phyloP scores from a whole-genome alignment of 2,113 vertebrate genomes.

The Polyodon spathula region DNA sequence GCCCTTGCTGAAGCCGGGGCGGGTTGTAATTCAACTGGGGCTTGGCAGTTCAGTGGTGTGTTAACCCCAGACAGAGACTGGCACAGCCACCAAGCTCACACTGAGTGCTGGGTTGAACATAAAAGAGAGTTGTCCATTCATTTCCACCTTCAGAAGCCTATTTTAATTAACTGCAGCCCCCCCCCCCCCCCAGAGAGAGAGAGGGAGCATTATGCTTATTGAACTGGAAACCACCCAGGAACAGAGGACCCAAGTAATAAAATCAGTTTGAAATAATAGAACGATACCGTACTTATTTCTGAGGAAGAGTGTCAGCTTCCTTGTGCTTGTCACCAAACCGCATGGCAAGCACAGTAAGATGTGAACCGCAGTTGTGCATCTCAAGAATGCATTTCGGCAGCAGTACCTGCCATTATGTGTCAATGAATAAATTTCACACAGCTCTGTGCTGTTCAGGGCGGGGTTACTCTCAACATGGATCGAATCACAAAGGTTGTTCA shows the following conservation, averaged over 20 bases:
- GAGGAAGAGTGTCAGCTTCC: neutral
- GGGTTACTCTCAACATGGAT: too few relatives aligned
- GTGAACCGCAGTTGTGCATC: neutral
- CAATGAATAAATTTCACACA: too few relatives aligned
- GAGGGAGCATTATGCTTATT: neutral
- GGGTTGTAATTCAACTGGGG: too few relatives aligned
- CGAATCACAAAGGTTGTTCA: too few relatives aligned
- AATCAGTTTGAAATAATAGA: neutral
- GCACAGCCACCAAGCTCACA: neutral
- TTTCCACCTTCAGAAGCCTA: slow-evolving; percentile 8
- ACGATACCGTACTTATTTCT: neutral
- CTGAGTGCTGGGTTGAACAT: neutral
- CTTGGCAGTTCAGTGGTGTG: too few relatives aligned
- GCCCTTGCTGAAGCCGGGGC: too few relatives aligned
- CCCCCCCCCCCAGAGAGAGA: neutral
- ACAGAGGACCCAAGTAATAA: neutral
- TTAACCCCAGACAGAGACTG: neutral
- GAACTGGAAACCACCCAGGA: neutral
- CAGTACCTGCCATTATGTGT: too few relatives aligned
- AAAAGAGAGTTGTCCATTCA: neutral
- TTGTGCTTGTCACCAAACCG: neutral
- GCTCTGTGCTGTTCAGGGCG: too few relatives aligned
- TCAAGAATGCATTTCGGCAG: neutral
- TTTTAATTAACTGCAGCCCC: slow-evolving; percentile 11
- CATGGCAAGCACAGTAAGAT: neutral